Conservation (phyloP, 2,113 vertebrate genomes). For the Nipponia nippon region DNA sequence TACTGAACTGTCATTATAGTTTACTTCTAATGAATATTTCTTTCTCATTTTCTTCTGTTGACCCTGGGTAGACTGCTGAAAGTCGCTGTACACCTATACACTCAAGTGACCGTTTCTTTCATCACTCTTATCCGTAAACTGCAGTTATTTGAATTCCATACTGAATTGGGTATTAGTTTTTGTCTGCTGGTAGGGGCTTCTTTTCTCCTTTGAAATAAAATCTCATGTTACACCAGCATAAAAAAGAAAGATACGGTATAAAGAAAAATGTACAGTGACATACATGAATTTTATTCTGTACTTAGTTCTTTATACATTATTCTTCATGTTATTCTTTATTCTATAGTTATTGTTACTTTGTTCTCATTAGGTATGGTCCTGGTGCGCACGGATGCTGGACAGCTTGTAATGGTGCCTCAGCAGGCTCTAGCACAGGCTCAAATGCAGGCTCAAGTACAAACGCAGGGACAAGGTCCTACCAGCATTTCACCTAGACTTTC, state of each 20-base stretch:
- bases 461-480: constrained; percentile 67
- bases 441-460: constrained; percentile 77
- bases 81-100: fast-evolving
- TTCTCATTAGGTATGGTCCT: constrained; percentile 80
- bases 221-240: fast-evolving
- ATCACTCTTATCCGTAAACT: neutral
- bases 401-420: constrained; percentile 87
- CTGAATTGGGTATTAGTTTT: neutral
- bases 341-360: neutral
- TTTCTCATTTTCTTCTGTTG: neutral
- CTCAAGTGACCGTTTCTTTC: neutral
- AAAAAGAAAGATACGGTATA: neutral
- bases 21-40: neutral
- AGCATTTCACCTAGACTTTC: constrained; percentile 78
- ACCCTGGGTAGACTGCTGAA: neutral
- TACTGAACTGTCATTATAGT: neutral
- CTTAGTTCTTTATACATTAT: fast-evolving
- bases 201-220: neutral
- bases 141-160: neutral
- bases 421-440: constrained; percentile 83
- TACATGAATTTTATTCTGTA: fast-evolving
- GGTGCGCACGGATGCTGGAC: constrained; percentile 84
- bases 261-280: neutral
- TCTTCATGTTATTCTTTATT: fast-evolving
- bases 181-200: neutral